Conservation (phyloP, 2,888 invertebrate genomes). For the Aporophyla lueneburgensis region DNA sequence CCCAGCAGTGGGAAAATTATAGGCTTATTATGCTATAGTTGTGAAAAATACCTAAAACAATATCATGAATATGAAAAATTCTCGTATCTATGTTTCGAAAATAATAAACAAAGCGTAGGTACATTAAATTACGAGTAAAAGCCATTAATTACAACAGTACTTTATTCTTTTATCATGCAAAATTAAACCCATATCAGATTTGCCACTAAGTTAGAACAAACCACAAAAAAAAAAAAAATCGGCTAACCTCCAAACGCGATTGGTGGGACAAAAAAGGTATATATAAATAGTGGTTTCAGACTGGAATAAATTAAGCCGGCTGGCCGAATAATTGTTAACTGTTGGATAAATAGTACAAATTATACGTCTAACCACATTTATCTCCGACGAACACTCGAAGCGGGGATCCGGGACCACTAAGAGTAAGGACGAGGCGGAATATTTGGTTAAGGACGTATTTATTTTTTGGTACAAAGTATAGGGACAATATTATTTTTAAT, state of each 20-base stretch:
- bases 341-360: conserved; percentile 80
- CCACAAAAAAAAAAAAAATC: conserved; percentile 7
- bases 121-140: neutral
- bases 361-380: conserved; percentile 84
- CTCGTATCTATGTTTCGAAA: conserved; percentile 3
- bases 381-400: conserved; percentile 83
- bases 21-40: too few species aligned
- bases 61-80: neutral
- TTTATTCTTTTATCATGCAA: conserved; percentile 27
- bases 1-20: too few species aligned
- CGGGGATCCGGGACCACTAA: conserved; percentile 42
- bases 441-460: neutral
- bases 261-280: conserved; percentile 41
- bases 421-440: conserved; percentile 61
- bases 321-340: conserved; percentile 76
- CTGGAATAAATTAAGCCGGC: conserved; percentile 66
- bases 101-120: conserved; percentile 11
- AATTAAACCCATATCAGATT: conserved; percentile 35
- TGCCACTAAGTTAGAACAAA: conserved; percentile 3
- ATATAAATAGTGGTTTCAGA: conserved; percentile 55
- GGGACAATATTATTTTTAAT: too few species aligned
- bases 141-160: conserved; percentile 14
- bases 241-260: conserved; percentile 36
- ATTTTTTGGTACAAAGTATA: neutral
- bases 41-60: neutral